A percentile compares a stretch with the other conserved stretches of the same genome.
Evolutionary conservation across 2,888 invertebrate genomes (phyloP).

Genomic region (Caenorhabditis sp.): DNA sequence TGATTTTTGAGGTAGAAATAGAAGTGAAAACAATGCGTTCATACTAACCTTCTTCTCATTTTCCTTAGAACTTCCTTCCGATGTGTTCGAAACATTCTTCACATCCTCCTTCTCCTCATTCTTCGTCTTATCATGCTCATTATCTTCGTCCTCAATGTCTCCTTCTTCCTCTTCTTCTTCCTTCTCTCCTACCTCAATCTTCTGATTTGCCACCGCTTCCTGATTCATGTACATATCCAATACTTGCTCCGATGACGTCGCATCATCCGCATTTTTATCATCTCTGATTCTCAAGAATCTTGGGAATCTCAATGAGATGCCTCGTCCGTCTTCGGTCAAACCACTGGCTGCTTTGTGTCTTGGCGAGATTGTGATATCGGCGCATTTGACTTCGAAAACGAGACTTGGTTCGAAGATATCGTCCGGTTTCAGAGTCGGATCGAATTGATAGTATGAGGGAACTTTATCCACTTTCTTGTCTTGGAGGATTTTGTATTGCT

Average conservation of each 20-base stretch:
- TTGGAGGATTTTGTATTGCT: slow-evolving; percentile 81
- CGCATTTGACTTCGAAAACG: slow-evolving; percentile 94
- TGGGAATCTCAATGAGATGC: slow-evolving; percentile 91
- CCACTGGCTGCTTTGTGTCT: slow-evolving; percentile 85
- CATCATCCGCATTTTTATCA: slow-evolving; percentile 91
- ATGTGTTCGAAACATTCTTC: slow-evolving; percentile 21
- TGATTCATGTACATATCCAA: slow-evolving; percentile 81
- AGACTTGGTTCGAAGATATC: slow-evolving; percentile 85
- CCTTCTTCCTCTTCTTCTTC: slow-evolving; percentile 40
- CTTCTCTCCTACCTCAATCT: slow-evolving; percentile 39
- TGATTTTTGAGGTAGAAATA: too few relatives aligned
- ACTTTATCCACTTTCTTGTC: slow-evolving; percentile 78
- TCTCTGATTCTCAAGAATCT: slow-evolving; percentile 86
- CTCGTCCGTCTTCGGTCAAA: slow-evolving; percentile 75
- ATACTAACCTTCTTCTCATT: slow-evolving; percentile 12
- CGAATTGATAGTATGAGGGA: slow-evolving; percentile 80
- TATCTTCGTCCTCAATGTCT: slow-evolving; percentile 4
- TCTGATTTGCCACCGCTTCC: slow-evolving; percentile 80
- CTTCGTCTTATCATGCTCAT: neutral
- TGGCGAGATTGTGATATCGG: slow-evolving; percentile 94
- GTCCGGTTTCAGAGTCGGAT: slow-evolving; percentile 80
- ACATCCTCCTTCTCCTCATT: slow-evolving; percentile 14
- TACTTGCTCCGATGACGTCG: slow-evolving; percentile 86
- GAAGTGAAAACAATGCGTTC: too few relatives aligned
- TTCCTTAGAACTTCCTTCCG: slow-evolving; percentile 33